Base-by-base conservation (phyloP, 2,888 invertebrate genomes). In the Automeris io region DNA sequence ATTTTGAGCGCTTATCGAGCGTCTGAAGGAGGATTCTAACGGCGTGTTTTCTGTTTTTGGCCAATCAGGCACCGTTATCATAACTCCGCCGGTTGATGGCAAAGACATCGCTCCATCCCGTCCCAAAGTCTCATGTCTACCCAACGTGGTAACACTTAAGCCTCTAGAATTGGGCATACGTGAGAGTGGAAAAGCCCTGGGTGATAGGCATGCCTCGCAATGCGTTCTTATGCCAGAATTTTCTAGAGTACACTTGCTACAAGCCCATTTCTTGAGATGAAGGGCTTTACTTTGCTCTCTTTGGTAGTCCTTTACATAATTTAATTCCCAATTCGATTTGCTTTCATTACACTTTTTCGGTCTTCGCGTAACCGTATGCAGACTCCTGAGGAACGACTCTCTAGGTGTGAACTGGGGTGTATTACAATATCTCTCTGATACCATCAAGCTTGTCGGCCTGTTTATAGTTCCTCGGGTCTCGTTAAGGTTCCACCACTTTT, bases 131-230 rank as follows among this genome's bases (percentile, higher is more conserved):
- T 81, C 85, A 45, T 81, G 82, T 54, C 87, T 70, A 0, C 85
- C 76, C 36, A 87, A 61, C 13, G 87, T 87, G 0, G 85, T 86
- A 0, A 87, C 83, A 45, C 86, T 82, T 2, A 86, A 50, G 1
- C 85, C 85, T 49, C 82, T 63, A 0, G 85, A 64, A 29, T 81
- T 85, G 1, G 85, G 71, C 26, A 80, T 68, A 35, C 83, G 62
- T 0, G 85, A 59, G 16, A 83, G 41, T 0, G 74, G 75, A 2
- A 72, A 74, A 4, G 83, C 83, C 49, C 90, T 80, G 0, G 93
- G 93, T 0, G 92, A 89, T 53, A 93, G 89, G 57, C 95, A 95
- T 0, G 93, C 92, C 55, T 92, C 92, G 69, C 95, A 95, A 43
- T 91, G 88, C 4, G 90, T 88, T 43, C 89, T 83, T 18, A 89